Evolutionary conservation across 1,140 invertebrate genomes (phyloP).

Genomic region (Drosophila ambigua): DNA sequence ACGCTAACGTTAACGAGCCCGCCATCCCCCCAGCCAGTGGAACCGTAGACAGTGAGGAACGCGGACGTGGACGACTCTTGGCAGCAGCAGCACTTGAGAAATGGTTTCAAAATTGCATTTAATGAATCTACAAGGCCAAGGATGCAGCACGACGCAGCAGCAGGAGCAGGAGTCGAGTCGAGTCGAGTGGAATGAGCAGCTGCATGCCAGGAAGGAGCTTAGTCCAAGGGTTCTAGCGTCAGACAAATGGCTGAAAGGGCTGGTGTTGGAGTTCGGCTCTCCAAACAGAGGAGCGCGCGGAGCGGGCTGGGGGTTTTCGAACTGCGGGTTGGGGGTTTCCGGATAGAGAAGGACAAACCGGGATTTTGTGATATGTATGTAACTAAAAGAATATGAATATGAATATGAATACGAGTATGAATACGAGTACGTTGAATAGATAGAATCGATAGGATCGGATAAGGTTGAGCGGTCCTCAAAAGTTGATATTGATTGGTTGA

Average conservation of each 20-base stretch:
- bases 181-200: too few species aligned
- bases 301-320: too few species aligned
- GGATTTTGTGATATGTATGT: conserved; percentile 68
- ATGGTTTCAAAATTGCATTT: conserved; percentile 77
- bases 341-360: conserved; percentile 22
- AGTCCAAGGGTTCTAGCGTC: too few species aligned
- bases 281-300: not conserved
- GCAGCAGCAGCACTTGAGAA: conserved; percentile 25
- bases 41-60: conserved; percentile 27
- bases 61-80: not conserved
- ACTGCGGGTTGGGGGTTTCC: too few species aligned
- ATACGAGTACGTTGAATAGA: conserved; percentile 51
- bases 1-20: not conserved
- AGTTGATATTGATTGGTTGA: conserved; percentile 38
- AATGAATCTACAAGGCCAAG: conserved; percentile 20
- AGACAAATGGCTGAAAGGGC: too few species aligned
- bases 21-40: conserved; percentile 16
- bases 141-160: not conserved
- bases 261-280: too few species aligned
- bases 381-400: conserved; percentile 63
- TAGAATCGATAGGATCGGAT: conserved; percentile 48
- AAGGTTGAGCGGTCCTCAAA: conserved; percentile 5
- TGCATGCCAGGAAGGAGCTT: too few species aligned
- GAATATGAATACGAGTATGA: conserved; percentile 66
- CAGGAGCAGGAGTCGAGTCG: too few species aligned